Percentiles rank a stretch among this genome's conserved stretches.
Evolutionary conservation across 2,888 invertebrate genomes (phyloP).

Genomic region (Erebia ligea): DNA sequence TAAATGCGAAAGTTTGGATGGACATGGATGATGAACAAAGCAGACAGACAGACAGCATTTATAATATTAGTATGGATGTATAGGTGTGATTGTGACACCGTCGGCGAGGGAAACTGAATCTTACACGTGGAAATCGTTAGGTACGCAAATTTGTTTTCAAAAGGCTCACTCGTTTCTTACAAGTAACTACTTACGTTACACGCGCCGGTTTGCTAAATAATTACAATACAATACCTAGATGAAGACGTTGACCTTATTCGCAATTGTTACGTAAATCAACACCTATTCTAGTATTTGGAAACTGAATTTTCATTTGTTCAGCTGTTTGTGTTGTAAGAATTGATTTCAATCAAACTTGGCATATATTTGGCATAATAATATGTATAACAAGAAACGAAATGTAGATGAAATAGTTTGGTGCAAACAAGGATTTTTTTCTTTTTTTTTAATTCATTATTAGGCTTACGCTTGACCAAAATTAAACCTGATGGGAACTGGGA

Average conservation of each 20-base stretch:
- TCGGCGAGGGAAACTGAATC: background rate
- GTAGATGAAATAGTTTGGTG: background rate
- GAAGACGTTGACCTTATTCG: constrained; percentile 16
- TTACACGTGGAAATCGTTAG: constrained; percentile 22
- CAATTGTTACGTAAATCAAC: constrained; percentile 8
- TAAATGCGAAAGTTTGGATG: constrained; percentile 4
- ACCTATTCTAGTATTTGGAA: background rate
- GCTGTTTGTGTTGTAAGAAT: background rate
- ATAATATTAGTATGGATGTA: no score
- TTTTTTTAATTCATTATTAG: no score
- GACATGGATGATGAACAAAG: background rate
- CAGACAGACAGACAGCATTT: no score
- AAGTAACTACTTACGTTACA: background rate
- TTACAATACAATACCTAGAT: constrained; percentile 8
- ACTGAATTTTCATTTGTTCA: background rate
- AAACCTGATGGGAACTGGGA: no score
- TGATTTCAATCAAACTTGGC: constrained; percentile 8
- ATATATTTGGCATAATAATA: background rate
- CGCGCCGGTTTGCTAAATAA: constrained; percentile 3
- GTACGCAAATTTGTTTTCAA: constrained; percentile 11
- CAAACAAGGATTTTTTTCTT: background rate
- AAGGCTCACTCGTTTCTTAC: constrained; percentile 1
- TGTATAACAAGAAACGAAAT: constrained; percentile 1
- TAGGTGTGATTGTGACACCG: background rate
- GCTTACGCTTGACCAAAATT: no score